Evolutionary conservation across 2,113 vertebrate genomes (phyloP).

Genomic region (Mastomys natalensis): DNA sequence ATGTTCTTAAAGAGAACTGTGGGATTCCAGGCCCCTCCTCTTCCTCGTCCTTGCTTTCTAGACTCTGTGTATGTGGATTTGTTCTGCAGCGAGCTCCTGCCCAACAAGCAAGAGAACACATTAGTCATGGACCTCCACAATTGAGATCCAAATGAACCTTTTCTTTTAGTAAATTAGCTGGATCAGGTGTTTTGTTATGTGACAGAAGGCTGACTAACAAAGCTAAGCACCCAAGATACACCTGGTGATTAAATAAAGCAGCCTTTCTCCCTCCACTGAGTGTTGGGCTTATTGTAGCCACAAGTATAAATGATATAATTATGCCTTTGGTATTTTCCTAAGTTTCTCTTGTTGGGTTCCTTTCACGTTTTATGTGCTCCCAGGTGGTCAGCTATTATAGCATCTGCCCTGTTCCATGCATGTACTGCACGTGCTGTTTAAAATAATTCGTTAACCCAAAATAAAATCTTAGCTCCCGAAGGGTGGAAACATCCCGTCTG

Average conservation of each 20-base stretch:
- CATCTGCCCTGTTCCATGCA: not conserved
- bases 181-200: not conserved
- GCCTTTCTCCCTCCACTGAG: not conserved
- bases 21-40: not conserved
- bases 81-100: not conserved
- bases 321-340: not conserved
- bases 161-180: not conserved
- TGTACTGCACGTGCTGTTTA: not conserved
- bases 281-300: not conserved
- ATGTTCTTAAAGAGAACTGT: not conserved
- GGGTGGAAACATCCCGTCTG: not conserved
- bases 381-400: not conserved
- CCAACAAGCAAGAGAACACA: not conserved
- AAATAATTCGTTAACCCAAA: not conserved
- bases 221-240: not conserved
- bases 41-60: not conserved
- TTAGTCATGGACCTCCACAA: not conserved
- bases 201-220: not conserved
- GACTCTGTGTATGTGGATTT: not conserved
- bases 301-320: not conserved
- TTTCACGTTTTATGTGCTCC: not conserved
- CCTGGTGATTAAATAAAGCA: not conserved
- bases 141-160: not conserved
- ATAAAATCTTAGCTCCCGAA: not conserved
- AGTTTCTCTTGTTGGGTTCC: not conserved